A percentile compares a stretch with the other conserved stretches of the same genome.
Conservation (phyloP, 2,888 invertebrate species). For the Heliconius sara region DNA sequence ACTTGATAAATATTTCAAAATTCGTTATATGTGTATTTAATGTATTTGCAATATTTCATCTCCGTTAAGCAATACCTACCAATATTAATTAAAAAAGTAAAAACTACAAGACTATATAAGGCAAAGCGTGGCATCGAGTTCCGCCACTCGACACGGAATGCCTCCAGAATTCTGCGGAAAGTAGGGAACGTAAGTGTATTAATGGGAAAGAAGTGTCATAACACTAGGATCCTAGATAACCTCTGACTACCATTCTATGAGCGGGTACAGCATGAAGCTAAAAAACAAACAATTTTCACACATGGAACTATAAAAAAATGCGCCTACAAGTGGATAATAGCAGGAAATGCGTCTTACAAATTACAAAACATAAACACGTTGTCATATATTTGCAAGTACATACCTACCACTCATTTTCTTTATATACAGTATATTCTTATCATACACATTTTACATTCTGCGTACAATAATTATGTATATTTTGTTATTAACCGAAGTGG, state of each 20-base stretch:
- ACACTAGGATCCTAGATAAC: no score
- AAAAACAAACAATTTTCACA: neutral
- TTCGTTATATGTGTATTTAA: neutral
- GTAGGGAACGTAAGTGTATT: no score
- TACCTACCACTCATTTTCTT: neutral
- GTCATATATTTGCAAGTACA: neutral
- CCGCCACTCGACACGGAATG: no score
- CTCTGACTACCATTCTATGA: neutral
- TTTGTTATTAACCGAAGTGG: neutral
- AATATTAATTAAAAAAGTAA: neutral
- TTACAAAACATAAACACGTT: neutral
- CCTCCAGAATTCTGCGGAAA: no score
- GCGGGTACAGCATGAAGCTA: neutral
- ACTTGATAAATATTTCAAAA: slow-evolving; percentile 1
- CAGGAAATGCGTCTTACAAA: neutral
- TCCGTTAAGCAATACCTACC: neutral
- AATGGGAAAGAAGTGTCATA: no score
- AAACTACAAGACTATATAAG: no score
- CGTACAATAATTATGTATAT: neutral
- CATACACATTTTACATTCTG: neutral
- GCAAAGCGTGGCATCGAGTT: no score
- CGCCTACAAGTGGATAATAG: neutral
- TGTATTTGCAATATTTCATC: neutral
- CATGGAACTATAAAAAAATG: neutral
- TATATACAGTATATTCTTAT: neutral